Conservation (phyloP, 2,888 invertebrate genomes). For the Unio pictorum region DNA sequence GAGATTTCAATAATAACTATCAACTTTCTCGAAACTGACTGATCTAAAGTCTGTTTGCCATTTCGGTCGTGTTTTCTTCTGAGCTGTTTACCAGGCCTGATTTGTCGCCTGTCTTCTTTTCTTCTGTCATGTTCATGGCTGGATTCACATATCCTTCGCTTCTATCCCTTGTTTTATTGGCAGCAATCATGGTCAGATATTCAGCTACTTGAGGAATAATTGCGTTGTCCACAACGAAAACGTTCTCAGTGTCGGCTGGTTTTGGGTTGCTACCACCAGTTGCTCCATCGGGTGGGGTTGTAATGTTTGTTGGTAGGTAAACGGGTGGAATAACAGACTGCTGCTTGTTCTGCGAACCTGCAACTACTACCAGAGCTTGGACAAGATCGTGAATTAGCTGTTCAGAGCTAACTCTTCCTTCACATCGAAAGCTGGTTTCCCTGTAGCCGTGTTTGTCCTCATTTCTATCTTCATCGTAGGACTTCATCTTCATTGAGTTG, state of each 20-base stretch:
- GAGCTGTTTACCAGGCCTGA: no score
- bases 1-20: no score
- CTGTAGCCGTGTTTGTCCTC: constrained; percentile 6
- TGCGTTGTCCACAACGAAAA: constrained; percentile 27
- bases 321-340: constrained; percentile 19
- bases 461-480: constrained; percentile 1
- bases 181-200: constrained; percentile 20
- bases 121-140: constrained; percentile 16
- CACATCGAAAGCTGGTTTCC: constrained; percentile 5
- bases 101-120: background rate
- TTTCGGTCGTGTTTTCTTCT: no score
- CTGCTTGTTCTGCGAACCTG: constrained; percentile 19
- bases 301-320: constrained; percentile 19
- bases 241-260: constrained; percentile 1
- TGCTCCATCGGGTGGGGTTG: constrained; percentile 4
- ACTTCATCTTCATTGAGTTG: constrained; percentile 24
- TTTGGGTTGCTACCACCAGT: background rate
- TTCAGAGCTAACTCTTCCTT: constrained; percentile 28
- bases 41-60: no score
- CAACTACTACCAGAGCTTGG: constrained; percentile 48
- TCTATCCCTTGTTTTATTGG: constrained; percentile 12
- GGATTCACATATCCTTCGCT: constrained; percentile 13
- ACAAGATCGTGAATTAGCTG: constrained; percentile 51
- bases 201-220: constrained; percentile 25
- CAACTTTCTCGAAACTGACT: no score